Evolutionary conservation across 2,113 vertebrate genomes (phyloP).

Genomic region (Harpagus bidentatus): DNA sequence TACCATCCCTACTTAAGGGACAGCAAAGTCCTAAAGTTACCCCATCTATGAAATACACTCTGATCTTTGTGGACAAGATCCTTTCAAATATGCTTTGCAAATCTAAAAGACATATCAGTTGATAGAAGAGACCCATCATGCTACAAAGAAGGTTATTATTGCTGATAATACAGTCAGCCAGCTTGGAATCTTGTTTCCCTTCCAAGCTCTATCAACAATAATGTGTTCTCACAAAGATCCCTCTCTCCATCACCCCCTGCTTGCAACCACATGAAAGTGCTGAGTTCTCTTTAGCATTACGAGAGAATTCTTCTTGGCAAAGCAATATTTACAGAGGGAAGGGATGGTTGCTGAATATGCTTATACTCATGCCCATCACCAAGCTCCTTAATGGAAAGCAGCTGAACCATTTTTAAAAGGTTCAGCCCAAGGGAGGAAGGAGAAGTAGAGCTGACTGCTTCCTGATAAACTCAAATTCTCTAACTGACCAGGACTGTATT

Average conservation of each 20-base stretch:
- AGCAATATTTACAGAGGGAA: background rate
- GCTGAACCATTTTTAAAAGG: background rate
- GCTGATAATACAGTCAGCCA: background rate
- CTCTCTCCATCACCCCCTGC: background rate
- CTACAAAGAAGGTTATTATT: background rate
- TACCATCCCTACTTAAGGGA: background rate
- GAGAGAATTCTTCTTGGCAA: slow-evolving; percentile 8
- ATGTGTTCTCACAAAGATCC: background rate
- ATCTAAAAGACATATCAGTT: background rate
- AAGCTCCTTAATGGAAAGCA: background rate
- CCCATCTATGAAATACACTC: background rate
- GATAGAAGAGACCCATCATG: background rate
- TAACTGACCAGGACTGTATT: background rate
- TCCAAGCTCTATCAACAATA: background rate
- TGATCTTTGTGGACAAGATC: background rate
- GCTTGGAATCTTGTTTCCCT: slow-evolving; percentile 6
- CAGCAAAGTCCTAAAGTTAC: background rate
- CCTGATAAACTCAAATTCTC: background rate
- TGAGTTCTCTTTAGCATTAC: background rate
- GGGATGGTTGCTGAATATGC: background rate
- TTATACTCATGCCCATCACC: background rate
- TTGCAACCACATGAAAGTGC: background rate
- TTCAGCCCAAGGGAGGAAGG: background rate
- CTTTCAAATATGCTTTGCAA: background rate
- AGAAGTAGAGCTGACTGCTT: background rate